Percentiles rank a stretch among this genome's conserved stretches.
Evolutionary conservation across 2,797 vertebrate genomes (phyloP).

Genomic region (Garrulus glandarius): DNA sequence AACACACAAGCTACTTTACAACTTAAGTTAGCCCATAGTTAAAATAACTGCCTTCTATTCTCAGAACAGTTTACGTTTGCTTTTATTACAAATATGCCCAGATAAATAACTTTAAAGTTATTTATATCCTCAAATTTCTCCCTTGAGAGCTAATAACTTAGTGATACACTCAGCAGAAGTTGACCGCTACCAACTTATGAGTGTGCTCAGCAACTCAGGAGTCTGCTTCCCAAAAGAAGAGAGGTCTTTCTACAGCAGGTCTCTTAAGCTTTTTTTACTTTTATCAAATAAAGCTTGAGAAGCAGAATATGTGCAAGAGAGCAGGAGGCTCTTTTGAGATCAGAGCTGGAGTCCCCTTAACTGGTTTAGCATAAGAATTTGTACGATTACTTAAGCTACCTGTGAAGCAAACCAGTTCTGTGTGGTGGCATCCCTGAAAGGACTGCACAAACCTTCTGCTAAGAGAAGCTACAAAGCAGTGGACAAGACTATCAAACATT

Average conservation of each 20-base stretch:
- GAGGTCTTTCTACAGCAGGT: not conserved
- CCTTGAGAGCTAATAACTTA: constrained; percentile 25
- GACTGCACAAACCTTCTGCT: not conserved
- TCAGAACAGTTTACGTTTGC: not conserved
- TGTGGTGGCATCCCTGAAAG: not conserved
- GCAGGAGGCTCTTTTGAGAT: not conserved
- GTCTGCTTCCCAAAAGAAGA: not conserved
- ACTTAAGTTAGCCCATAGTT: not conserved
- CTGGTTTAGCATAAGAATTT: not conserved
- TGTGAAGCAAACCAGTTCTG: not conserved
- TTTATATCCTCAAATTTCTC: constrained; percentile 21
- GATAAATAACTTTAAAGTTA: constrained; percentile 1
- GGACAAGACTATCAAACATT: not conserved
- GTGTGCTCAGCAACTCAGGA: not conserved
- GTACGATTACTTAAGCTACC: not conserved
- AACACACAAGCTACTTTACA: not conserved
- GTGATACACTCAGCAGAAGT: not conserved
- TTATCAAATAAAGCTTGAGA: not conserved
- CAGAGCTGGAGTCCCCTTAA: not conserved
- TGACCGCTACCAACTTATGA: not conserved
- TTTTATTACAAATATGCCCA: not conserved
- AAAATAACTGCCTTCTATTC: constrained; percentile 24
- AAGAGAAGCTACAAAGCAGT: not conserved
- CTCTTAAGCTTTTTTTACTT: not conserved
- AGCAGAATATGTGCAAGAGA: not conserved